Evolutionary conservation across 2,797 vertebrate genomes (phyloP).

Genomic region (Diglossa cyanea): DNA sequence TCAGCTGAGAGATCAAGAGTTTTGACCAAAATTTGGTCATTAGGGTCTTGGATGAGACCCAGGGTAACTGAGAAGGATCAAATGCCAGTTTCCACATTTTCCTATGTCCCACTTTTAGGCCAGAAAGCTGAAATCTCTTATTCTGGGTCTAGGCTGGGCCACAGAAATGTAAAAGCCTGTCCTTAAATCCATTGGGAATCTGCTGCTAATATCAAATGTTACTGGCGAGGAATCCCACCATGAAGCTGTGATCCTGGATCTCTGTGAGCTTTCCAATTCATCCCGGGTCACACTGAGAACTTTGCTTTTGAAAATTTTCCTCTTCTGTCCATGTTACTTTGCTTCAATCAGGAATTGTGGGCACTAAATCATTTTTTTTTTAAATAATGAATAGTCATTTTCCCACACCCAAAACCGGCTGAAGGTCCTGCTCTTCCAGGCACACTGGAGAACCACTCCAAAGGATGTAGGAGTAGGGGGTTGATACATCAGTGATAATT

Average conservation of each 20-base stretch:
- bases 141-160: background rate
- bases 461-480: background rate
- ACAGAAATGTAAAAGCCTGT: background rate
- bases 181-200: background rate
- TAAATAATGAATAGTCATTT: background rate
- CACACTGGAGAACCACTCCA: background rate
- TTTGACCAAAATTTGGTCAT: background rate
- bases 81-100: background rate
- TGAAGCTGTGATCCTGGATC: background rate
- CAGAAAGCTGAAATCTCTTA: background rate
- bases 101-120: background rate
- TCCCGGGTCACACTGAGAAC: background rate
- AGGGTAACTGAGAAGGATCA: background rate
- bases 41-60: background rate
- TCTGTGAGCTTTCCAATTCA: background rate
- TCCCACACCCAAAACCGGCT: background rate
- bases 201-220: background rate
- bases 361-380: background rate
- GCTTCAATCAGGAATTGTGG: background rate
- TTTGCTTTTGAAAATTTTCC: background rate
- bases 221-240: background rate
- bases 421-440: background rate
- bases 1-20: background rate
- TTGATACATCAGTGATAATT: background rate
- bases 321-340: background rate